Evolutionary conservation across 2,797 vertebrate species (phyloP).

Genomic region (Pempheris klunzingeri): DNA sequence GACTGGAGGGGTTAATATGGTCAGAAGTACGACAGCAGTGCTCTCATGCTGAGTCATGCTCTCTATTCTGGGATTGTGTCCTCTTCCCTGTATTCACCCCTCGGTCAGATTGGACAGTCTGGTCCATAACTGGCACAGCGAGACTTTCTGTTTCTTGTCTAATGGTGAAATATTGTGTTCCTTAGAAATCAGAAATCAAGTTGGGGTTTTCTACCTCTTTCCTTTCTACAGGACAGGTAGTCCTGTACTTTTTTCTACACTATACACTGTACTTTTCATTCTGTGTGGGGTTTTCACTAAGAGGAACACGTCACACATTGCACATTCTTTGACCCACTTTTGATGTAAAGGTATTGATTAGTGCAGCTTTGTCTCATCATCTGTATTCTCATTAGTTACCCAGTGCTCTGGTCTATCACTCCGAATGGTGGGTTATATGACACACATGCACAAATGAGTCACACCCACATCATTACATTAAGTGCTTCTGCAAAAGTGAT

Average conservation of each 20-base stretch:
- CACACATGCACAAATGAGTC: constrained; percentile 31
- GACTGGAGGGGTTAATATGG: constrained; percentile 47
- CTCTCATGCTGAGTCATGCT: constrained; percentile 68
- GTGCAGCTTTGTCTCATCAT: neutral
- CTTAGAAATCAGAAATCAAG: neutral
- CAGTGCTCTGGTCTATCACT: constrained; percentile 1
- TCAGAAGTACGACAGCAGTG: constrained; percentile 46
- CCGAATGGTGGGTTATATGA: constrained; percentile 23
- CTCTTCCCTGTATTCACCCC: constrained; percentile 31
- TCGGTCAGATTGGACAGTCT: constrained; percentile 21
- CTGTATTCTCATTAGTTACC: neutral
- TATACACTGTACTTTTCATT: neutral
- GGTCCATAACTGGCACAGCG: constrained; percentile 9
- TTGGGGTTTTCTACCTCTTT: too few relatives aligned
- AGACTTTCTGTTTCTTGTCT: constrained; percentile 16
- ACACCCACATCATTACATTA: constrained; percentile 59
- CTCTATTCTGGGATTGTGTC: constrained; percentile 68
- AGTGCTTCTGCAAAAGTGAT: constrained; percentile 47
- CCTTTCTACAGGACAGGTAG: too few relatives aligned
- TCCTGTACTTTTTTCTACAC: neutral
- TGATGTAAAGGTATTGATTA: neutral
- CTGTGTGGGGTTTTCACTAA: neutral
- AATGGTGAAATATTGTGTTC: constrained; percentile 25
- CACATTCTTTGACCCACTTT: neutral
- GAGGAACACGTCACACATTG: neutral